Evolutionary conservation across 1,140 invertebrate species (phyloP).

Genomic region (Drosophila willistoni): DNA sequence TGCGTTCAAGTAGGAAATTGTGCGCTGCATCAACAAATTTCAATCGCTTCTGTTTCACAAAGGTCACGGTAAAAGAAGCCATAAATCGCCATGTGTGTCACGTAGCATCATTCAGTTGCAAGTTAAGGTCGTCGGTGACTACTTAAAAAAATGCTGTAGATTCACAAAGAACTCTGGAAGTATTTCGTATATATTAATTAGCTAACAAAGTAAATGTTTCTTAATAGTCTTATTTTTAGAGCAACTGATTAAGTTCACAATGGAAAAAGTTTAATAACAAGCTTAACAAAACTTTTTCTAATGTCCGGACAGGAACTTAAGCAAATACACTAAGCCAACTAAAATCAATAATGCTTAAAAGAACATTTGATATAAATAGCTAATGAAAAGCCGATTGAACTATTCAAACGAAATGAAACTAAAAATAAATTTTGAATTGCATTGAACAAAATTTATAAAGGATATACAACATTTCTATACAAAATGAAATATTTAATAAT

Average conservation of each 20-base stretch:
- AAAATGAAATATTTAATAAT: not conserved
- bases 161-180: not conserved
- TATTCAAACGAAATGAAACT: not conserved
- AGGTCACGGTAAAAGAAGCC: not conserved
- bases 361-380: conserved; percentile 2
- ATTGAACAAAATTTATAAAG: conserved; percentile 1
- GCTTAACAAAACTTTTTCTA: not conserved
- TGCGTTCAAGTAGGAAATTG: not conserved
- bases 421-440: not conserved
- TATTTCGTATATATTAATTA: no score
- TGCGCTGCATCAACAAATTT: not conserved
- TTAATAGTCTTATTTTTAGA: no score
- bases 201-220: no score
- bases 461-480: not conserved
- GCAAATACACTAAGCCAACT: not conserved
- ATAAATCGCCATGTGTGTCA: not conserved
- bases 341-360: conserved; percentile 1
- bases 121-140: not conserved
- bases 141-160: not conserved
- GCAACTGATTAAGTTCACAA: no score
- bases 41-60: not conserved
- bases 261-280: no score
- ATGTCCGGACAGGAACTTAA: not conserved
- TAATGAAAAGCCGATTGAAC: not conserved
- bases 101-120: not conserved